phyloP scores from a whole-genome alignment of 2,113 vertebrate genomes.

The Chiloscyllium plagiosum region DNA sequence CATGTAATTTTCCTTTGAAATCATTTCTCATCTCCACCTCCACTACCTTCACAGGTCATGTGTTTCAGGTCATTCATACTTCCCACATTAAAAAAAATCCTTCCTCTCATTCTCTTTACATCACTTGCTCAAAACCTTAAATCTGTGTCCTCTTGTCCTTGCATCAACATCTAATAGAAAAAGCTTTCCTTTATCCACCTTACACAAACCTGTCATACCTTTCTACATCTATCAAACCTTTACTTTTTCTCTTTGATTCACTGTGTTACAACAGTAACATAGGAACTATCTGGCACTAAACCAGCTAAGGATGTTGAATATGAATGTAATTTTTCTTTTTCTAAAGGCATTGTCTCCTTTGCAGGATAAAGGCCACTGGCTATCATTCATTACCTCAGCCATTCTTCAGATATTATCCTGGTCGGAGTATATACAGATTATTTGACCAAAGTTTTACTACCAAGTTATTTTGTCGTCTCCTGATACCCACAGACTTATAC shows the following conservation, averaged over 20 bases:
- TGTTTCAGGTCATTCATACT: not conserved
- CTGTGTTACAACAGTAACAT: not conserved
- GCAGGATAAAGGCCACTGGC: not conserved
- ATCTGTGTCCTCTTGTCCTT: not conserved
- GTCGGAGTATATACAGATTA: not conserved
- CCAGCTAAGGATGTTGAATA: not conserved
- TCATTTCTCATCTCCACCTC: not conserved
- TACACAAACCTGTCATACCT: not conserved
- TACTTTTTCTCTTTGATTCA: not conserved
- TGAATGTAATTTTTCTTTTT: not conserved
- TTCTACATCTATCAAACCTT: not conserved
- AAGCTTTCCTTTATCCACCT: not conserved
- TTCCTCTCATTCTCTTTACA: not conserved
- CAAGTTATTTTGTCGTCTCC: not conserved
- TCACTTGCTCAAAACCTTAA: not conserved
- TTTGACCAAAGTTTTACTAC: not conserved
- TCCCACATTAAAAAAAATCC: not conserved
- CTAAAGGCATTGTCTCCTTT: not conserved
- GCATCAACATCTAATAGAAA: not conserved
- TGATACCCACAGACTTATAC: not conserved
- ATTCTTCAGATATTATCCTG: not conserved
- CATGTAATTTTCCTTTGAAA: not conserved
- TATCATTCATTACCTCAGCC: not conserved
- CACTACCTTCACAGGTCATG: not conserved
- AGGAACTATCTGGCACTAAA: not conserved